Percentiles rank a stretch among this genome's conserved stretches.
Conservation (phyloP, 2,797 vertebrate species). For the Acanthiza pusilla region DNA sequence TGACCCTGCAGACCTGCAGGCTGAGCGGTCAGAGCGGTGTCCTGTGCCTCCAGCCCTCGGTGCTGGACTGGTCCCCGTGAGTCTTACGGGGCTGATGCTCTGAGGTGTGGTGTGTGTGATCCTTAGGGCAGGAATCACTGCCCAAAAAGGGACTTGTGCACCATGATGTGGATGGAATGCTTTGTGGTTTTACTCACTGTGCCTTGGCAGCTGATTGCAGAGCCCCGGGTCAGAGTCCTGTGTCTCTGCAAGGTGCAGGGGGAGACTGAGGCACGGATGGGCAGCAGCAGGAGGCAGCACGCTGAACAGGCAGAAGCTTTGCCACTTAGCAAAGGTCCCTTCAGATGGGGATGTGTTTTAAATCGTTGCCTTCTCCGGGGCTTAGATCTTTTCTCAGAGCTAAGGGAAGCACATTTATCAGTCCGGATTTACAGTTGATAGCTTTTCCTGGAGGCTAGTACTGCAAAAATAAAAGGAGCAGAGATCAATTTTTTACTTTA, state of each 20-base stretch:
- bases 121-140: neutral
- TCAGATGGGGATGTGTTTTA: neutral
- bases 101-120: rapidly evolving
- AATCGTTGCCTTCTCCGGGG: neutral
- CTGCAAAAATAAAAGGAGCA: neutral
- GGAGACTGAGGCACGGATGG: neutral
- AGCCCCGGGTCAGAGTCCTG: neutral
- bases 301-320: neutral
- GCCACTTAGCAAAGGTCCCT: neutral
- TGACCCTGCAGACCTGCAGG: neutral
- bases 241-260: neutral
- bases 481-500: neutral
- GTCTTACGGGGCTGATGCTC: neutral
- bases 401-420: neutral
- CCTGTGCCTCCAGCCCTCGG: neutral
- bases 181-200: rapidly evolving
- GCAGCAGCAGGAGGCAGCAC: neutral
- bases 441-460: neutral
- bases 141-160: neutral
- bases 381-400: neutral
- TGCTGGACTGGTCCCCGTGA: neutral
- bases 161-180: neutral
- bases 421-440: neutral
- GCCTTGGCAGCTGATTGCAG: neutral
- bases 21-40: neutral